Conservation (phyloP, 1,140 invertebrate genomes). For the Zaprionus ghesquierei region DNA sequence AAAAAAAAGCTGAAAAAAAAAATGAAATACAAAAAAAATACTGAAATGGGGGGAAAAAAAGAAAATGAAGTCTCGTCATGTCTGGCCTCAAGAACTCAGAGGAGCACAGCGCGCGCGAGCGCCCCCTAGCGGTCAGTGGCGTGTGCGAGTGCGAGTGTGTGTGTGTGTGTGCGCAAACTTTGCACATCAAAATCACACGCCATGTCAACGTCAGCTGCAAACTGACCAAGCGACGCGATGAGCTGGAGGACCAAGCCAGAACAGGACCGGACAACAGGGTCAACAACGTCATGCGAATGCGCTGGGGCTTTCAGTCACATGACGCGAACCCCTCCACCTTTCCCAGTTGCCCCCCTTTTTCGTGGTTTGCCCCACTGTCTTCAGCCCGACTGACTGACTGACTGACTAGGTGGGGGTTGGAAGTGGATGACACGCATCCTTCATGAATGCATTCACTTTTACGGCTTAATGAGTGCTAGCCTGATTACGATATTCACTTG, state of each 20-base stretch:
- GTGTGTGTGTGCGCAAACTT: constrained; percentile 27
- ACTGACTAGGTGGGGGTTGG: neutral
- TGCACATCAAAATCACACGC: constrained; percentile 63
- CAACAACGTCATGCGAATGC: constrained; percentile 2
- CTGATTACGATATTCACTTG: constrained; percentile 8
- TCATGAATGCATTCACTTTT: neutral
- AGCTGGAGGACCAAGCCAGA: neutral
- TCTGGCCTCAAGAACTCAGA: constrained; percentile 29
- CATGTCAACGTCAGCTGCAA: constrained; percentile 56
- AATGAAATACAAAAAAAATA: neutral
- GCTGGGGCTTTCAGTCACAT: neutral
- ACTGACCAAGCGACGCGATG: constrained; percentile 24
- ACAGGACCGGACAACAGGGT: neutral
- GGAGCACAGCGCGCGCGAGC: neutral
- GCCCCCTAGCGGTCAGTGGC: constrained; percentile 35
- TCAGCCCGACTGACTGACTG: neutral
- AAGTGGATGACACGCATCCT: neutral
- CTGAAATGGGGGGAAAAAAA: neutral
- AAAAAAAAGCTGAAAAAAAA: constrained; percentile 3
- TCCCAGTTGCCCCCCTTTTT: neutral
- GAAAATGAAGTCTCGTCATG: constrained; percentile 6
- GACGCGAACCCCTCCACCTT: neutral
- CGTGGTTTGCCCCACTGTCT: constrained; percentile 15
- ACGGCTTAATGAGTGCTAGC: constrained; percentile 12
- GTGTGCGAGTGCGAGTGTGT: neutral